phyloP scores from a whole-genome alignment of 2,888 invertebrate species.

The Acleris cristana region DNA sequence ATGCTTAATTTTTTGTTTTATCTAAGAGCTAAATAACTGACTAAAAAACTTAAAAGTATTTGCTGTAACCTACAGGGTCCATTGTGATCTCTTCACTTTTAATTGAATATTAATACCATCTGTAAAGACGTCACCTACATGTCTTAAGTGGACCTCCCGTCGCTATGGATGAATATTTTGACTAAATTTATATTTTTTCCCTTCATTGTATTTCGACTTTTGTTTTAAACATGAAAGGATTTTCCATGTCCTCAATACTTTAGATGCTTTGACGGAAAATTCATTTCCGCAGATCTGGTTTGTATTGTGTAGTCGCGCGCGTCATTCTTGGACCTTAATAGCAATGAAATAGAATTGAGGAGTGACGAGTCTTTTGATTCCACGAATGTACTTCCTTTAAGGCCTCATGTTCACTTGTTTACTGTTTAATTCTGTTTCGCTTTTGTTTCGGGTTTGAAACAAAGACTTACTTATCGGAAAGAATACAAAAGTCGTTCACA shows the following conservation, averaged over 20 bases:
- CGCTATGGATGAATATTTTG: not conserved
- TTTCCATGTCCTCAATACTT: constrained; percentile 12
- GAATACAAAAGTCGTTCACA: not conserved
- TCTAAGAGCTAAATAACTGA: too few relatives aligned
- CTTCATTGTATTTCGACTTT: constrained; percentile 18
- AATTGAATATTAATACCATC: too few relatives aligned
- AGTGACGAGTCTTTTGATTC: too few relatives aligned
- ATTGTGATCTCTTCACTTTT: too few relatives aligned
- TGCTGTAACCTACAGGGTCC: too few relatives aligned
- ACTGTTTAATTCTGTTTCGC: constrained; percentile 8
- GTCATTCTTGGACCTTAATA: too few relatives aligned
- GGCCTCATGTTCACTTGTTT: constrained; percentile 1
- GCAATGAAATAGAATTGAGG: too few relatives aligned
- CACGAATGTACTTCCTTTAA: constrained; percentile 7
- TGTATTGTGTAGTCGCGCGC: not conserved
- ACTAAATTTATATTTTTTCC: constrained; percentile 10
- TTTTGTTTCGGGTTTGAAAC: not conserved
- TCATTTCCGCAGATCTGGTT: constrained; percentile 24
- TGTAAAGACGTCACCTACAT: too few relatives aligned
- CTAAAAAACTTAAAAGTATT: too few relatives aligned
- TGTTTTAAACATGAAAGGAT: constrained; percentile 35
- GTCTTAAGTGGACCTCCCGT: not conserved
- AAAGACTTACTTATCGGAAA: constrained; percentile 9
- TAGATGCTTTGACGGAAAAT: constrained; percentile 25
- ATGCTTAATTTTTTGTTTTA: too few relatives aligned